Evolutionary conservation across 1,140 invertebrate species (phyloP).

Genomic region (Polyergus mexicanus): DNA sequence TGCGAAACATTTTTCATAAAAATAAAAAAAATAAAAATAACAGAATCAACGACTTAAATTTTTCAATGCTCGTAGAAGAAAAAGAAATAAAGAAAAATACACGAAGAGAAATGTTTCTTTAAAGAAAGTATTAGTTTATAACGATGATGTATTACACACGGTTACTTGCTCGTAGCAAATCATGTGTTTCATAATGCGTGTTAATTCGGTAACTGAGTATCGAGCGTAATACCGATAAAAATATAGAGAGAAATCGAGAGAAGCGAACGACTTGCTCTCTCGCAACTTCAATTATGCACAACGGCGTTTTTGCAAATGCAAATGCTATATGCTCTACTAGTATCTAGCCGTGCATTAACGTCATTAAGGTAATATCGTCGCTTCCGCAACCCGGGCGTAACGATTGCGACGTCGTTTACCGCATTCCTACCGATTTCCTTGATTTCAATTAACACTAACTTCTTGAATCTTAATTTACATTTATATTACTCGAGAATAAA

Average conservation of each 20-base stretch:
- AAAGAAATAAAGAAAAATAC: neutral
- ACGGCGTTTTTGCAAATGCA: conserved; percentile 15
- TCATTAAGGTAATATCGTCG: conserved; percentile 6
- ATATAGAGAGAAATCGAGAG: neutral
- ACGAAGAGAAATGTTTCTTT: neutral
- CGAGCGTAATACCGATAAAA: conserved; percentile 11
- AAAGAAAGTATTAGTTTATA: neutral
- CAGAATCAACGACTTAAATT: neutral
- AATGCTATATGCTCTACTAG: conserved; percentile 2
- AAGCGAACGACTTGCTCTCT: conserved; percentile 6
- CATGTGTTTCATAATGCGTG: conserved; percentile 32
- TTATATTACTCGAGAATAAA: neutral
- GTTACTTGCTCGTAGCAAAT: conserved; percentile 9
- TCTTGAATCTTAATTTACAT: neutral
- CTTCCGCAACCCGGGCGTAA: neutral
- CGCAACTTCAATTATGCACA: conserved; percentile 27
- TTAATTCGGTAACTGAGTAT: conserved; percentile 49
- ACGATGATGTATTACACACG: neutral
- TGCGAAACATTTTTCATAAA: neutral
- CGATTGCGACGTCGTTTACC: conserved; percentile 10
- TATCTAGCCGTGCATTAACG: neutral
- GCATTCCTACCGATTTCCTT: neutral
- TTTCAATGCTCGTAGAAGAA: neutral
- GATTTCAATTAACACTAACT: neutral
- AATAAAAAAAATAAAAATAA: too few species aligned